Base-by-base conservation (phyloP, 2,113 vertebrate genomes). In the Seriola dumerili region DNA sequence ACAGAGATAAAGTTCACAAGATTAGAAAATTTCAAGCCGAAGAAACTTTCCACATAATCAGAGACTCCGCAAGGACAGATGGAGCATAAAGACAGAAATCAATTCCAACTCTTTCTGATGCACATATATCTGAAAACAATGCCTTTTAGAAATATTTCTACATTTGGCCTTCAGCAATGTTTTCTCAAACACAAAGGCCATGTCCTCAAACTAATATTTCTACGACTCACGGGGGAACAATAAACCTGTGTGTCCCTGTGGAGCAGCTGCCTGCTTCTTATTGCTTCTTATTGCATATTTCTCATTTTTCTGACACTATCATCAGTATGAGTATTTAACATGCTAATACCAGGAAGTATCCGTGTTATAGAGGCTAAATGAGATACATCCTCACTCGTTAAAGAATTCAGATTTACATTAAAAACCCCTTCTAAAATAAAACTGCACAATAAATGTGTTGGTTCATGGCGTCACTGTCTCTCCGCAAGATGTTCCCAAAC, bases 21-120 rank as follows among this genome's bases (percentile, higher is more conserved):
- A 63, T n/a, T 73, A 29, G 0, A 55, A 50, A 42, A 25, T 38
- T 55, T 69, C 72, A 64, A 73, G 48, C 7, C 2, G 36, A 23
- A 80, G 21, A 52, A 64, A 67, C 32, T 16, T 34, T 32, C 13
- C 40, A 10, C 36, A 9, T n/a, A 71, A 5, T 21, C 34, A 70
- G 61, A 82, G 14, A 14, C 4, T 25, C 72, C n/a, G 76, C 50
- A 59, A 68, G 64, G 85, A 57, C 81, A 81, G 65, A 25, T 34
- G 5, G 3, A 34, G 50, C 23, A 17, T 8, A 29, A 82, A 76
- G 55, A 80, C 2, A 65, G 40, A 83, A 63, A 85, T 83, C 80
- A 66, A 73, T 85, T 64, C 19, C 23, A 59, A 55, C 70, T 71
- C 5, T 74, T 50, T 80, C 8, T 16, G 16, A 67, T 40, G 19